These are phyloP conservation scores for Vanessa cardui DNA, from an alignment of 2,888 invertebrate genomes.

Conservation along the genomic window DNA sequence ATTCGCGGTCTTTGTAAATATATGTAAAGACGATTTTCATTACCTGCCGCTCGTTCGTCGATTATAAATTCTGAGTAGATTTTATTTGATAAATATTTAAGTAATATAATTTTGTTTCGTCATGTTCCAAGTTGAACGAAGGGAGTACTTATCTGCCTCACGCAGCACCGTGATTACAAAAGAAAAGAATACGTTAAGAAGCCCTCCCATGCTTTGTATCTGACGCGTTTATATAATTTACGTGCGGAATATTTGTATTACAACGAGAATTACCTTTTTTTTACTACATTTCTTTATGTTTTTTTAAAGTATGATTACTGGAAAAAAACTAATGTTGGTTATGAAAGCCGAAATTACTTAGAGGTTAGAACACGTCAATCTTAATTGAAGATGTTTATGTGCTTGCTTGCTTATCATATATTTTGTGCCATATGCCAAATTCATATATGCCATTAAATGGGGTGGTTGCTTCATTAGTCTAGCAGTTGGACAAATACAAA, in stretches of 20 bases:
- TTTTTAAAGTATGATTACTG: neutral
- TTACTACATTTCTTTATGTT: slow-evolving; percentile 25
- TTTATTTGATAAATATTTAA: slow-evolving; percentile 74
- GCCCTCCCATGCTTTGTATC: slow-evolving; percentile 66
- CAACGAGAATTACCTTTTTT: slow-evolving; percentile 14
- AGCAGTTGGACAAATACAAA: too few species aligned
- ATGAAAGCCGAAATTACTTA: too few species aligned
- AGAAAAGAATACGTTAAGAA: slow-evolving; percentile 79
- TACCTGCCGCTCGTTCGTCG: slow-evolving; percentile 9
- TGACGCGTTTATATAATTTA: slow-evolving; percentile 72
- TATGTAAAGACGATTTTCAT: slow-evolving; percentile 22
- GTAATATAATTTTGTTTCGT: slow-evolving; percentile 70
- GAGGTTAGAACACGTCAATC: too few species aligned
- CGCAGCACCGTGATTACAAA: slow-evolving; percentile 80
- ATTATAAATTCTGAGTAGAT: slow-evolving; percentile 1
- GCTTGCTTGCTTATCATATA: too few species aligned
- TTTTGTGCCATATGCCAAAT: too few species aligned
- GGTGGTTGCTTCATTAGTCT: too few species aligned
- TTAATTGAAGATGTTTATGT: too few species aligned
- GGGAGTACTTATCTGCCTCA: slow-evolving; percentile 78
- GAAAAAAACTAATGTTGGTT: too few species aligned
- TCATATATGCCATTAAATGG: too few species aligned
- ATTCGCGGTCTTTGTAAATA: slow-evolving; percentile 21
- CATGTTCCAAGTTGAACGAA: slow-evolving; percentile 64
- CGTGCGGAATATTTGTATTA: slow-evolving; percentile 21